A percentile compares a stretch with the other conserved stretches of the same genome.
These are phyloP conservation scores for Azorinus chamasolen DNA, from an alignment of 2,888 invertebrate species.

Conservation along the genomic window DNA sequence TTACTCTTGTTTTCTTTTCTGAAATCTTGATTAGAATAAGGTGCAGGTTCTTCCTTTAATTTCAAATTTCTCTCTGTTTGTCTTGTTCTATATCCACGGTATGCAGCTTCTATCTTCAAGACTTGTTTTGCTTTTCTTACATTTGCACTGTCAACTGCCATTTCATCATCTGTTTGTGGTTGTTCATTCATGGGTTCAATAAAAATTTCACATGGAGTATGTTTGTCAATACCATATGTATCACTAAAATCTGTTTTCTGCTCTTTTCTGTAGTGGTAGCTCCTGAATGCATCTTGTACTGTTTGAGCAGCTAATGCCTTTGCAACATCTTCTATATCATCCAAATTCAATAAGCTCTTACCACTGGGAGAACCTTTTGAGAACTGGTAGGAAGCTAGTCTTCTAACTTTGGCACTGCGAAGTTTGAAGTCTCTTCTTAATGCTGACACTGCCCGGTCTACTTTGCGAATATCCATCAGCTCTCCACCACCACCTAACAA, in stretches of 20 bases:
- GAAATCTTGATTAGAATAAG: slow-evolving; percentile 15
- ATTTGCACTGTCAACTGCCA: background rate
- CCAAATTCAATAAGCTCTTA: too few species aligned
- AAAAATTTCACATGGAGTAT: slow-evolving; percentile 39
- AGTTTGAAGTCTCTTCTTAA: slow-evolving; percentile 56
- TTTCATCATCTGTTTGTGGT: slow-evolving; percentile 5
- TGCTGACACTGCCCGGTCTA: slow-evolving; percentile 62
- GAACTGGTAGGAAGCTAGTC: slow-evolving; percentile 49
- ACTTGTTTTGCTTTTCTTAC: slow-evolving; percentile 29
- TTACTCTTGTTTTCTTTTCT: slow-evolving; percentile 23
- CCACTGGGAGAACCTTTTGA: background rate
- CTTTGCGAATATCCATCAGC: slow-evolving; percentile 53
- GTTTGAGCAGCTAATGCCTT: slow-evolving; percentile 23
- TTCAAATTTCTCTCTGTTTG: slow-evolving; percentile 21
- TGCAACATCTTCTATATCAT: too few species aligned
- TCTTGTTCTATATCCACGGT: slow-evolving; percentile 42
- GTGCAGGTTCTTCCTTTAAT: slow-evolving; percentile 32
- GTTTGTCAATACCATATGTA: too few species aligned
- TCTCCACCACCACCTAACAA: slow-evolving; percentile 57
- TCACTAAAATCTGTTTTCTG: too few species aligned
- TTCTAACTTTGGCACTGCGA: slow-evolving; percentile 56
- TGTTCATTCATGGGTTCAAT: slow-evolving; percentile 45
- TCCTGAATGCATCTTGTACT: slow-evolving; percentile 50
- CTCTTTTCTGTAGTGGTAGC: slow-evolving; percentile 29
- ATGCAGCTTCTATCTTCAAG: slow-evolving; percentile 52